phyloP scores from a whole-genome alignment of 2,888 invertebrate species.

The Parnassius apollo region DNA sequence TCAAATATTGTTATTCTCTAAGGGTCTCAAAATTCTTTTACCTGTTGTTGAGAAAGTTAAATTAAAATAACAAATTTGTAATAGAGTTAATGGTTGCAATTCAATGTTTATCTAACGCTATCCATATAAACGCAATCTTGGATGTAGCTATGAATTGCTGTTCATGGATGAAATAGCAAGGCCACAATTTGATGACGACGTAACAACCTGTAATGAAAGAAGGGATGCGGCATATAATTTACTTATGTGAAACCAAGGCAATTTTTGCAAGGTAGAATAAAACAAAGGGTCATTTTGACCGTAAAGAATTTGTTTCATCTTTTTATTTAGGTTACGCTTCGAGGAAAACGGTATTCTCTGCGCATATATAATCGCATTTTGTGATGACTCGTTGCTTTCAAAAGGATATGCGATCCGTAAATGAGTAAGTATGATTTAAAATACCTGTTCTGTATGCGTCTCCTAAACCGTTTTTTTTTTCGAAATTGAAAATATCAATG shows the following conservation, averaged over 20 bases:
- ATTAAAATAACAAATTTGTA: too few relatives aligned
- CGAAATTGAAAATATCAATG: too few relatives aligned
- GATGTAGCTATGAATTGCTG: conserved; percentile 18
- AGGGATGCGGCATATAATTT: conserved; percentile 27
- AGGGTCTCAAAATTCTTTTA: too few relatives aligned
- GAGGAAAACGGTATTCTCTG: conserved; percentile 6
- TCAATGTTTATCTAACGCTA: not conserved
- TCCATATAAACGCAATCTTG: not conserved
- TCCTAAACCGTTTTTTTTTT: too few relatives aligned
- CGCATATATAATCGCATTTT: conserved; percentile 7
- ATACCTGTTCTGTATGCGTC: too few relatives aligned
- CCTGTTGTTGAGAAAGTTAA: too few relatives aligned
- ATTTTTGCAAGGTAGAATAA: conserved; percentile 2
- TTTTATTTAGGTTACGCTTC: conserved; percentile 8
- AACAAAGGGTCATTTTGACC: conserved; percentile 18
- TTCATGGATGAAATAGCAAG: conserved; percentile 24
- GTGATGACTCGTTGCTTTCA: conserved; percentile 2
- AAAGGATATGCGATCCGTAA: not conserved
- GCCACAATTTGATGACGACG: conserved; percentile 13
- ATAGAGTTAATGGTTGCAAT: too few relatives aligned
- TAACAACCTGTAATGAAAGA: conserved; percentile 30
- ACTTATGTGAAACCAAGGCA: conserved; percentile 22
- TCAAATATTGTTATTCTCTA: too few relatives aligned
- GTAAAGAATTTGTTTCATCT: conserved; percentile 10
- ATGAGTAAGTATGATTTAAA: too few relatives aligned